These are phyloP conservation scores for Sarcophaga peregrina DNA, from an alignment of 1,140 invertebrate genomes.

Conservation along the genomic window DNA sequence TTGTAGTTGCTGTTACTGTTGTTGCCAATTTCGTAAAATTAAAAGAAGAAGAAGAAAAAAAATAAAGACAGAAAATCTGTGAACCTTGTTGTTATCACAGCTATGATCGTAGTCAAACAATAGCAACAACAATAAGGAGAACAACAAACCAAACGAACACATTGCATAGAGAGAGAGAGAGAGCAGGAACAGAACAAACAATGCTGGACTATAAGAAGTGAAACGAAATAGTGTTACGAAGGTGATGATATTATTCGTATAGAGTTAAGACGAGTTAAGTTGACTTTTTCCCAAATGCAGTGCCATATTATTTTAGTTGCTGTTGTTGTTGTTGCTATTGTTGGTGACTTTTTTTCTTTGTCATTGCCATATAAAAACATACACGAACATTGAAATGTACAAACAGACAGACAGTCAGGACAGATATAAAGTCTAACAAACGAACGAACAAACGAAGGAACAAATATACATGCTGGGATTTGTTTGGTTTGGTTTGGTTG, in stretches of 20 bases:
- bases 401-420: too few relatives aligned
- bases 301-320: not conserved
- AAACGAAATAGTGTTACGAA: too few relatives aligned
- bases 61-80: constrained; percentile 32
- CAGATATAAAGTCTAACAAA: too few relatives aligned
- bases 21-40: constrained; percentile 47
- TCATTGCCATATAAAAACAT: constrained; percentile 46
- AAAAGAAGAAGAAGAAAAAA: constrained; percentile 24
- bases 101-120: constrained; percentile 44
- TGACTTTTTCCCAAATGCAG: not conserved
- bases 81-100: constrained; percentile 44
- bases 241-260: too few relatives aligned
- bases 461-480: too few relatives aligned
- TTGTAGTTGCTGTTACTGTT: constrained; percentile 45
- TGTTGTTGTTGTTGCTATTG: constrained; percentile 46
- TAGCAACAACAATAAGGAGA: too few relatives aligned
- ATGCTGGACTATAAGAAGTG: too few relatives aligned
- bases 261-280: too few relatives aligned
- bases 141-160: not conserved
- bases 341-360: constrained; percentile 48
- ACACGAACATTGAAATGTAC: too few relatives aligned
- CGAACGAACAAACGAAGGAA: too few relatives aligned
- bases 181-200: too few relatives aligned
- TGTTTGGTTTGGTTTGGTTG: too few relatives aligned
- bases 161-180: not conserved